phyloP scores from a whole-genome alignment of 2,113 vertebrate genomes.

The Cyanoliseus patagonus region DNA sequence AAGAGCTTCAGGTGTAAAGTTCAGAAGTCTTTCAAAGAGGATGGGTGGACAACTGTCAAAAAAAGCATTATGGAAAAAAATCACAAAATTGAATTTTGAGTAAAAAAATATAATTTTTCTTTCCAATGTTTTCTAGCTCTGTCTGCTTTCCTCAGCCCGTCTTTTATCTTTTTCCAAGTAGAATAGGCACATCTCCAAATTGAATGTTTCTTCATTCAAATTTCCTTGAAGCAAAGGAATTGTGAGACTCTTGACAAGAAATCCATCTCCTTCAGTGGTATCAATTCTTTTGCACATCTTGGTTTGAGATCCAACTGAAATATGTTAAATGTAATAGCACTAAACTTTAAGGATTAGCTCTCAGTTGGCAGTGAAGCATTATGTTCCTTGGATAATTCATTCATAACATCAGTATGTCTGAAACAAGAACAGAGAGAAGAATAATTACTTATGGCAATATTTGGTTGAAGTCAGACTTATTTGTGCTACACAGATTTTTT shows the following conservation, averaged over 20 bases:
- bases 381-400: constrained; percentile 50
- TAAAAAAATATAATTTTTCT: neutral
- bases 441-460: constrained; percentile 53
- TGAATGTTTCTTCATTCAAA: neutral
- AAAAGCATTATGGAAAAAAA: neutral
- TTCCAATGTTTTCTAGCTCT: neutral
- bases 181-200: neutral
- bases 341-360: constrained; percentile 18
- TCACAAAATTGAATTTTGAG: neutral
- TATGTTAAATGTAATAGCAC: constrained; percentile 1
- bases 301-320: constrained; percentile 21
- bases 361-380: constrained; percentile 5
- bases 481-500: neutral
- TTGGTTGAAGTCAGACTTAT: constrained; percentile 47
- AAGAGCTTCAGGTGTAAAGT: neutral
- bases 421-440: constrained; percentile 43
- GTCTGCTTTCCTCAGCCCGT: neutral
- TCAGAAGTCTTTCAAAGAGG: neutral
- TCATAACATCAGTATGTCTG: constrained; percentile 9
- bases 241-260: neutral
- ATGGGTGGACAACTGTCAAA: neutral
- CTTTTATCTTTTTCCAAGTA: neutral
- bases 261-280: neutral
- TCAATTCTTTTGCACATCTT: neutral
- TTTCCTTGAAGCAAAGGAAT: constrained; percentile 28